phyloP scores from a whole-genome alignment of 1,140 invertebrate genomes.

The Leptinotarsa lineolata region DNA sequence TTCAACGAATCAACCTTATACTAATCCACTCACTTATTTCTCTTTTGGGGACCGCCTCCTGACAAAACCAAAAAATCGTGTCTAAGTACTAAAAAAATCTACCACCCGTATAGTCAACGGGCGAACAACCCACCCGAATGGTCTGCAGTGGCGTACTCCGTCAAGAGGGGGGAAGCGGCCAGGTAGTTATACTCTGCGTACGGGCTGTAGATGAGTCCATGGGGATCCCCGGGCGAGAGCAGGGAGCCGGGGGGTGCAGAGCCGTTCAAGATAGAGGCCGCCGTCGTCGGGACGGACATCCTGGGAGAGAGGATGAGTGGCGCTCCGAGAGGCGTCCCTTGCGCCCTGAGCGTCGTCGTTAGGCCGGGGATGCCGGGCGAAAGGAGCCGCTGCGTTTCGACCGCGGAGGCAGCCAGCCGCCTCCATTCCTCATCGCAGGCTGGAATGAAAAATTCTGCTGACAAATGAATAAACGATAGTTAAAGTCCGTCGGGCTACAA shows the following conservation, averaged over 20 bases:
- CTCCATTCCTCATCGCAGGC: slow-evolving; percentile 80
- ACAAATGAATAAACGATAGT: background rate
- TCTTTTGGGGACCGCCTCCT: too few species aligned
- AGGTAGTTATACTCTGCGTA: slow-evolving; percentile 90
- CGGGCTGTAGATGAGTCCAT: slow-evolving; percentile 72
- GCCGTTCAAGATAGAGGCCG: slow-evolving; percentile 72
- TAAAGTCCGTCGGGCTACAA: background rate
- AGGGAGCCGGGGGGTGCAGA: slow-evolving; percentile 68
- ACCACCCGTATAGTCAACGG: slow-evolving; percentile 59
- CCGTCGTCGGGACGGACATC: slow-evolving; percentile 79
- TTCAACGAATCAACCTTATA: too few species aligned
- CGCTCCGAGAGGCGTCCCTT: slow-evolving; percentile 73
- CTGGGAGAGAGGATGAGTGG: slow-evolving; percentile 86
- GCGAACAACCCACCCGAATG: slow-evolving; percentile 95
- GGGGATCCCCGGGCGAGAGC: slow-evolving; percentile 63
- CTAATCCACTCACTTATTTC: too few species aligned
- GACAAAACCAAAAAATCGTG: background rate
- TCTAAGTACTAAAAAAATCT: slow-evolving; percentile 9
- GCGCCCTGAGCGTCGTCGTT: slow-evolving; percentile 69
- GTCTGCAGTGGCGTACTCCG: slow-evolving; percentile 83
- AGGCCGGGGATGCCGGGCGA: slow-evolving; percentile 66
- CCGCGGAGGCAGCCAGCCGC: slow-evolving; percentile 71
- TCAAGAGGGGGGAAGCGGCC: slow-evolving; percentile 77
- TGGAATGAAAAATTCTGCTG: slow-evolving; percentile 45
- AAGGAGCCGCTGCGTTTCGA: slow-evolving; percentile 76